Evolutionary conservation across 2,797 vertebrate genomes (phyloP).

Genomic region (Acanthis flammea): DNA sequence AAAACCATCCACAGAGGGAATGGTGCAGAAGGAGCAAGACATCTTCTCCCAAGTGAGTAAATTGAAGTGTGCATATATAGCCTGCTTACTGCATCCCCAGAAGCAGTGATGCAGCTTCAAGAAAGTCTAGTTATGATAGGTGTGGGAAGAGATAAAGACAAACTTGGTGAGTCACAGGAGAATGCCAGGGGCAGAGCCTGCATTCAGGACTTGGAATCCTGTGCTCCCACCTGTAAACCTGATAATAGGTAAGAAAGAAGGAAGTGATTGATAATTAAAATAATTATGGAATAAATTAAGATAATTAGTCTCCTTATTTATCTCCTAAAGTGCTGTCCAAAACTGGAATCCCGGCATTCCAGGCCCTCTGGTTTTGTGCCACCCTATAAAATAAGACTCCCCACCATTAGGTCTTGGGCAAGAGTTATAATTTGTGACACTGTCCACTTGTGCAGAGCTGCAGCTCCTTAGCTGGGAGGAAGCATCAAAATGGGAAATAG

Average conservation of each 20-base stretch:
- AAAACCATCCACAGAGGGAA: not conserved
- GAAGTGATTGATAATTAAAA: constrained; percentile 44
- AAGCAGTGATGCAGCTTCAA: not conserved
- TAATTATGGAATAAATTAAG: constrained; percentile 43
- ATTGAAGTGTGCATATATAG: not conserved
- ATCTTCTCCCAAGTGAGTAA: not conserved
- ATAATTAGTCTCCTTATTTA: constrained; percentile 12
- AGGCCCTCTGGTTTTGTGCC: not conserved
- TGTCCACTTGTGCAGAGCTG: not conserved
- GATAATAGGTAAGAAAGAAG: not conserved
- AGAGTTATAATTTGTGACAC: not conserved
- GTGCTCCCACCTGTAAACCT: not conserved
- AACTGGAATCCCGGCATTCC: constrained; percentile 11
- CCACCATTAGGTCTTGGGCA: not conserved
- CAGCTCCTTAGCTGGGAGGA: not conserved
- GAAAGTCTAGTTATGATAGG: constrained; percentile 7
- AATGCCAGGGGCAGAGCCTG: not conserved
- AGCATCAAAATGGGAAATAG: not conserved
- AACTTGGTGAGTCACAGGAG: constrained; percentile 16
- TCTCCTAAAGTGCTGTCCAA: not conserved
- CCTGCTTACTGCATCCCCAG: not conserved
- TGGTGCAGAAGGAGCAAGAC: not conserved
- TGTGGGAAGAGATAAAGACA: constrained; percentile 13
- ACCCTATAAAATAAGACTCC: not conserved
- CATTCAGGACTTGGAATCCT: not conserved